phyloP scores from a whole-genome alignment of 2,888 invertebrate species.

The Thereva nobilitata region DNA sequence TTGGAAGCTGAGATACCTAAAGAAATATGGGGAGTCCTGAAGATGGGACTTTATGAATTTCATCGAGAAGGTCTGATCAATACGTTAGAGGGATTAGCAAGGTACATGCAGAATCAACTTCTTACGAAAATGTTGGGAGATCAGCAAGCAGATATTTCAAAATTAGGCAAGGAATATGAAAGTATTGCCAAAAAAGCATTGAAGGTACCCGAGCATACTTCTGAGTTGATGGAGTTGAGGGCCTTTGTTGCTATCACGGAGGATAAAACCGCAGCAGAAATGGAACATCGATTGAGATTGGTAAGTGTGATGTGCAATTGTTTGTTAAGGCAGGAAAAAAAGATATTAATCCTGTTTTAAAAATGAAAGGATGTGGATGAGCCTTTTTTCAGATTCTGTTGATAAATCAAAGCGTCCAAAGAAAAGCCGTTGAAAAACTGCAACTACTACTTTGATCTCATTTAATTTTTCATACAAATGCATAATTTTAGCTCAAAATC shows the following conservation, averaged over 20 bases:
- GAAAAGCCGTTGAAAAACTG: no score
- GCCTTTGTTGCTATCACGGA: constrained; percentile 77
- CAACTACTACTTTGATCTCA: no score
- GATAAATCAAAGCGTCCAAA: no score
- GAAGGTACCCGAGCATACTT: constrained; percentile 80
- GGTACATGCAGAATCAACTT: constrained; percentile 69
- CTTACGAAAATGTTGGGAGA: constrained; percentile 76
- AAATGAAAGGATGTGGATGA: no score
- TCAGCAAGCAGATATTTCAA: constrained; percentile 77
- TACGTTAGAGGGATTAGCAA: constrained; percentile 70
- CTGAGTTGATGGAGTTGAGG: constrained; percentile 81
- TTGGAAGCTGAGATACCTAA: constrained; percentile 66
- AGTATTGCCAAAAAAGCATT: constrained; percentile 76
- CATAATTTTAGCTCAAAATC: no score
- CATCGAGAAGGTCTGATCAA: constrained; percentile 78
- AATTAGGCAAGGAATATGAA: constrained; percentile 85
- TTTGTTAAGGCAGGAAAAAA: neutral
- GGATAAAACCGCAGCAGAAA: constrained; percentile 67
- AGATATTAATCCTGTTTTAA: no score
- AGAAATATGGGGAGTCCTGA: constrained; percentile 64
- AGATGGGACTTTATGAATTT: constrained; percentile 84
- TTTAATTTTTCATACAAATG: no score
- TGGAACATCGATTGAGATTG: constrained; percentile 75
- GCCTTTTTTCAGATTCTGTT: no score
- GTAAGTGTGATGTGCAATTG: constrained; percentile 49